phyloP scores from a whole-genome alignment of 2,888 invertebrate genomes.

The Creontiades dilutus region DNA sequence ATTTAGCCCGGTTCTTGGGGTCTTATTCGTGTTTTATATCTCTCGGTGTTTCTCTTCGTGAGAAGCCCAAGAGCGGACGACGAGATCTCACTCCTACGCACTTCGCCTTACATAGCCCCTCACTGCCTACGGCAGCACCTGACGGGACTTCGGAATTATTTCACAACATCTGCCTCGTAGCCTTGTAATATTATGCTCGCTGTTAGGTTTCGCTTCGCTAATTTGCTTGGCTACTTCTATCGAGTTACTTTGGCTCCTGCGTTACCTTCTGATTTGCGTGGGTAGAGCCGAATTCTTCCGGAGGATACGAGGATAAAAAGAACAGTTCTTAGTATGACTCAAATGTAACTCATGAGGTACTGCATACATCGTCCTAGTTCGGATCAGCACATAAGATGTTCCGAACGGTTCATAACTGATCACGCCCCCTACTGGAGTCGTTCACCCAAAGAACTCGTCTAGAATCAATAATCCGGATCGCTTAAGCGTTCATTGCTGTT shows the following conservation, averaged over 20 bases:
- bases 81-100: not conserved
- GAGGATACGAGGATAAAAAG: too few species aligned
- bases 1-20: not conserved
- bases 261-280: not conserved
- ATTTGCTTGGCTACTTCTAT: constrained; percentile 3
- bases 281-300: not conserved
- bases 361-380: too few species aligned
- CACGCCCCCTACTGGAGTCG: too few species aligned
- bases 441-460: too few species aligned
- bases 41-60: constrained; percentile 1
- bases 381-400: too few species aligned
- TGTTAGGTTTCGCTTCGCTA: constrained; percentile 9
- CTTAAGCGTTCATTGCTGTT: too few species aligned
- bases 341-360: too few species aligned
- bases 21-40: not conserved
- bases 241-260: not conserved
- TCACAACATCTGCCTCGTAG: constrained; percentile 35
- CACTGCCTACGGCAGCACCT: constrained; percentile 31
- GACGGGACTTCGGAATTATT: constrained; percentile 28
- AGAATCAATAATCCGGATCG: too few species aligned
- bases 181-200: constrained; percentile 39
- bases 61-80: not conserved
- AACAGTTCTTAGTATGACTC: too few species aligned
- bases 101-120: constrained; percentile 30
- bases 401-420: too few species aligned